phyloP scores from a whole-genome alignment of 2,888 invertebrate species.

The Drosophila sordidapex region DNA sequence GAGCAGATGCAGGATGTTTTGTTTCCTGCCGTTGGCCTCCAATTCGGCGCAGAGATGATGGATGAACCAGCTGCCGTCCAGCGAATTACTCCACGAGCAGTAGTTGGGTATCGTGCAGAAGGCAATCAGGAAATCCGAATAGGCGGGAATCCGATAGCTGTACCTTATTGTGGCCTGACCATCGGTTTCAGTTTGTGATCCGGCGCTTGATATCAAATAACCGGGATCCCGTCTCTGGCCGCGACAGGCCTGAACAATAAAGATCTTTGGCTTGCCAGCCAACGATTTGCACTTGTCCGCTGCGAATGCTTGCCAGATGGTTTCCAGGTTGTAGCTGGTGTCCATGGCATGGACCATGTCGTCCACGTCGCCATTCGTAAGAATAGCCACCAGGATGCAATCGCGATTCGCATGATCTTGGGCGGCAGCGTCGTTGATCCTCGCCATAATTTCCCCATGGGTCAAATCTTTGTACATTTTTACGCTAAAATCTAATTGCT shows the following conservation, averaged over 20 bases:
- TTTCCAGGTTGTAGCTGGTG: slow-evolving; percentile 91
- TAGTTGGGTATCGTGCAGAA: slow-evolving; percentile 97
- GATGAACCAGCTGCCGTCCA: slow-evolving; percentile 97
- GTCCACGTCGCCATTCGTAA: slow-evolving; percentile 95
- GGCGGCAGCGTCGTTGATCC: slow-evolving; percentile 88
- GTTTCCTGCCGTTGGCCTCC: slow-evolving; percentile 88
- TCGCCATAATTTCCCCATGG: slow-evolving; percentile 87
- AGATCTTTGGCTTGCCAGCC: slow-evolving; percentile 91
- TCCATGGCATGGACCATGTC: slow-evolving; percentile 92
- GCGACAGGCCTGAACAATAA: slow-evolving; percentile 94
- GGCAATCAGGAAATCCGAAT: slow-evolving; percentile 96
- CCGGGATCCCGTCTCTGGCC: slow-evolving; percentile 92
- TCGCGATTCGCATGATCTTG: slow-evolving; percentile 92
- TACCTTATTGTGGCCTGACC: slow-evolving; percentile 87
- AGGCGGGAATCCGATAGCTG: slow-evolving; percentile 93
- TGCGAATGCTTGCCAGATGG: slow-evolving; percentile 91
- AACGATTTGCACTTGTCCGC: slow-evolving; percentile 93
- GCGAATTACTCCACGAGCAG: slow-evolving; percentile 96
- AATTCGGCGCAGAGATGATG: slow-evolving; percentile 94
- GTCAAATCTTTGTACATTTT: slow-evolving; percentile 88
- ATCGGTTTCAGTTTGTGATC: slow-evolving; percentile 88
- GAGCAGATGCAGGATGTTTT: slow-evolving; percentile 92
- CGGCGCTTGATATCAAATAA: slow-evolving; percentile 84
- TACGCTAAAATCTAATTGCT: slow-evolving; percentile 89
- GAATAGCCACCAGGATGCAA: slow-evolving; percentile 92